phyloP scores from a whole-genome alignment of 64 coral and sea anemone species.

The Montipora sp. region DNA sequence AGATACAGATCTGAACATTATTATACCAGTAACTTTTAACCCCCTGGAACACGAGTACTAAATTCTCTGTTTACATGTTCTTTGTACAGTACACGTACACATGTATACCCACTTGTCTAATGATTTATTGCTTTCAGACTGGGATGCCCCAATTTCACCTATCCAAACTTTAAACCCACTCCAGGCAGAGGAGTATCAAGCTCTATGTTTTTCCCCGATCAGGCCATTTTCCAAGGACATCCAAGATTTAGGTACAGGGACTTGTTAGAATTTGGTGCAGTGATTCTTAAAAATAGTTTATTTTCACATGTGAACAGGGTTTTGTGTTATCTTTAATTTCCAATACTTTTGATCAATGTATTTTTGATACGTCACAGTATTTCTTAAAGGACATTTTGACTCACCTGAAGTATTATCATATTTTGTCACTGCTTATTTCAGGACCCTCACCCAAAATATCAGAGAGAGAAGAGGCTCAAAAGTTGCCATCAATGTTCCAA shows the following conservation, averaged over 20 bases:
- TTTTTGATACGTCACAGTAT: too few species aligned
- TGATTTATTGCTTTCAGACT: conserved; percentile 52
- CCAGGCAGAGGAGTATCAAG: conserved; percentile 68
- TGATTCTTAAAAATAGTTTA: too few species aligned
- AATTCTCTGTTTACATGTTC: too few species aligned
- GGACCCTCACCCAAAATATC: conserved; percentile 92
- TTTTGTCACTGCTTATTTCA: background rate
- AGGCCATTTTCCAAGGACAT: conserved; percentile 79
- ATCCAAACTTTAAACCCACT: conserved; percentile 63
- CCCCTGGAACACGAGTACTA: too few species aligned
- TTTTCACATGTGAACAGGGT: too few species aligned
- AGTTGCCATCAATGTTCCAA: conserved; percentile 98
- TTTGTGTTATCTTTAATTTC: background rate
- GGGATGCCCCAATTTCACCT: conserved; percentile 90
- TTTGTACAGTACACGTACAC: too few species aligned
- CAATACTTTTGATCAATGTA: background rate
- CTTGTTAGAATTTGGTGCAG: too few species aligned
- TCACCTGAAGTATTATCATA: background rate
- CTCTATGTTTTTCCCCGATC: conserved; percentile 95
- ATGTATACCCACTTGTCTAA: too few species aligned
- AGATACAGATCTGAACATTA: too few species aligned
- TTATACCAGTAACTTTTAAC: too few species aligned
- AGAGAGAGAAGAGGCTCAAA: conserved; percentile 93
- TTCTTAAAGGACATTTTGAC: too few species aligned
- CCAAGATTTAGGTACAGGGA: conserved; percentile 84